A percentile compares a stretch with the other conserved stretches of the same genome.
Conservation (phyloP, 2,113 vertebrate species). For the Microtus ochrogaster region DNA sequence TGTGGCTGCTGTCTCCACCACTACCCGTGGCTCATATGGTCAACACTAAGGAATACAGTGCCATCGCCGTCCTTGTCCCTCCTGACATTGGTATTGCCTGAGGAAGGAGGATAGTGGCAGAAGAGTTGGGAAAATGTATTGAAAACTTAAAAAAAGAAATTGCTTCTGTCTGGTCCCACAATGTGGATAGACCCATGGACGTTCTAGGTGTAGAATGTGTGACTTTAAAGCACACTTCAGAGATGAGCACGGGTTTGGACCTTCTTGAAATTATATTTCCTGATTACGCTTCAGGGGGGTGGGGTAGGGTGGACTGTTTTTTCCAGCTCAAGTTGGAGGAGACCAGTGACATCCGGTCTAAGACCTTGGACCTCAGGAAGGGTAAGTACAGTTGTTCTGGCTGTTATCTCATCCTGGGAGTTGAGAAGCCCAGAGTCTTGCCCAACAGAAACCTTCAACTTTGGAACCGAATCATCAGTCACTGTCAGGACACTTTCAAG, state of each 20-base stretch:
- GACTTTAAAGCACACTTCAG: background rate
- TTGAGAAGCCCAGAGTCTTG: conserved; percentile 25
- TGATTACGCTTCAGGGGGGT: background rate
- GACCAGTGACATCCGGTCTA: background rate
- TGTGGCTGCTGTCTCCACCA: background rate
- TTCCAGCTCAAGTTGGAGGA: conserved; percentile 40
- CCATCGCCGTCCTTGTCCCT: background rate
- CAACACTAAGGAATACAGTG: background rate
- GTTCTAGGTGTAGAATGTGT: conserved; percentile 19
- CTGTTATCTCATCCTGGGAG: conserved; percentile 16
- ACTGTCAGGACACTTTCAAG: background rate
- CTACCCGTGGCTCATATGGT: background rate
- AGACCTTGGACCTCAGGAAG: conserved; percentile 12
- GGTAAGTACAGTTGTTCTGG: conserved; percentile 59
- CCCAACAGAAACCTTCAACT: background rate
- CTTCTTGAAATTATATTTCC: conserved; percentile 51
- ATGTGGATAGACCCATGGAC: background rate
- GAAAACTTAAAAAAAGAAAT: conserved; percentile 53
- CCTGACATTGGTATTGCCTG: background rate
- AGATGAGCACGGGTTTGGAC: background rate
- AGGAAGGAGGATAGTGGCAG: background rate
- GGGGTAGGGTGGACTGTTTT: conserved; percentile 10
- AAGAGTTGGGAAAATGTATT: conserved; percentile 14
- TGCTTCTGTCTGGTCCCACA: background rate
- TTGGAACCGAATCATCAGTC: conserved; percentile 30